A percentile compares a stretch with the other conserved stretches of the same genome.
These are phyloP conservation scores for Diadumene lineata DNA, from an alignment of 92 coral and sea anemone species.

Conservation along the genomic window DNA sequence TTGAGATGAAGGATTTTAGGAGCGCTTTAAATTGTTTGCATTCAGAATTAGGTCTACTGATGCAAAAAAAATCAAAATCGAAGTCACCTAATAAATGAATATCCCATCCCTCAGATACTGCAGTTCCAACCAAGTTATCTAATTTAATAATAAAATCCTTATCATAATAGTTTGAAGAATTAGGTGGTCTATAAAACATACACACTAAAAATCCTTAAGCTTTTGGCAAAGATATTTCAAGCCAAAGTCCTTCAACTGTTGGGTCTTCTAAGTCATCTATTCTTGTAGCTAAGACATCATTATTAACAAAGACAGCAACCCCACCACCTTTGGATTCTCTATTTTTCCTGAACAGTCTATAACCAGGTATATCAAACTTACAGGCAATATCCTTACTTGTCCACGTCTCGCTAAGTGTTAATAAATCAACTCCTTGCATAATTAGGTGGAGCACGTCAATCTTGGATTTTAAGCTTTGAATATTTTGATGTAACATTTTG, in stretches of 20 bases:
- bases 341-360: slow-evolving; percentile 34
- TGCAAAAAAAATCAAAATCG: slow-evolving; percentile 41
- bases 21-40: slow-evolving; percentile 18
- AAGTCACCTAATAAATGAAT: slow-evolving; percentile 45
- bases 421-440: slow-evolving; percentile 21
- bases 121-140: slow-evolving; percentile 37
- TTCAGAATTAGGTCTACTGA: slow-evolving; percentile 11
- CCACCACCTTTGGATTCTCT: slow-evolving; percentile 38
- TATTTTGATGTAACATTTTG: slow-evolving; percentile 5
- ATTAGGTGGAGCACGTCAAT: slow-evolving; percentile 33
- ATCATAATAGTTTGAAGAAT: slow-evolving; percentile 43
- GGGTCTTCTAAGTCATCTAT: slow-evolving; percentile 42
- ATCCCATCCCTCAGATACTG: slow-evolving; percentile 45
- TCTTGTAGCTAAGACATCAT: slow-evolving; percentile 43
- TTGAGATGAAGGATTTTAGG: slow-evolving; percentile 17
- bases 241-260: slow-evolving; percentile 56
- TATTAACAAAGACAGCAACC: slow-evolving; percentile 31
- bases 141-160: slow-evolving; percentile 45
- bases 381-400: slow-evolving; percentile 3
- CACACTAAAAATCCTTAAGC: slow-evolving; percentile 50
- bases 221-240: slow-evolving; percentile 56
- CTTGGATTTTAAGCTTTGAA: slow-evolving; percentile 28
- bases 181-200: slow-evolving; percentile 52
- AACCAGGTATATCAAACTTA: slow-evolving; percentile 51
- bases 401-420: slow-evolving; percentile 43